Evolutionary conservation across 2,888 invertebrate species (phyloP), one percentile per base, ranked within the genome.

Genomic region (Sipunculus nudus): DNA sequence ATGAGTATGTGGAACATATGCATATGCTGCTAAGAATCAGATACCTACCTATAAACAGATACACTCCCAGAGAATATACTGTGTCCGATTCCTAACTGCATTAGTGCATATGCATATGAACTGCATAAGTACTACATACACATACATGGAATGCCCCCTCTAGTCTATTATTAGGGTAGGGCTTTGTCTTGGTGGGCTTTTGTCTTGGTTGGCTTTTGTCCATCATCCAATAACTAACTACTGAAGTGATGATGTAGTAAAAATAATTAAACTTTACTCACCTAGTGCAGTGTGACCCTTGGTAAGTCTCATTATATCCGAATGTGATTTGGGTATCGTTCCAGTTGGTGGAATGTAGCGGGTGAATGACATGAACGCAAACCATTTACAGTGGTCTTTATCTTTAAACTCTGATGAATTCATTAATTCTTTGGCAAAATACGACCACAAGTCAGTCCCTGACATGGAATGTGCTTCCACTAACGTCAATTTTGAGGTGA

Each of bases 361-460:
- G 0, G 95, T 94, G 81, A 93, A 94, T 0, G 93, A 92, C 69
- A 96, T 87, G 78, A 96, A 95, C 0, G 91, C 94, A 59, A 96
- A 86, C 86, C 92, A 96, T 83, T 96, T 97, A 69, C 90, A 87
- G 40, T 67, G 58, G 25, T 76, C 74, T 70, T 89, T 88, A 66
- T 88, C 87, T 0, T 58, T 38, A 53, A 78, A 75, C 54, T 70
- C 61, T 13, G 61, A 28, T 32, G 76, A 90, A 56, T 89, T 87
- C 88, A 94, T 90, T 45, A 96, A 85, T 84, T 96, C 95, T 68
- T 91, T 87, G 1, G 92, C 96, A 80, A 94, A 89, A 78, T 89
- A 85, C 71, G 89, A 88, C 96, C 96, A 97, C 49, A 96, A 83
- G 68, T 92, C 90, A 48, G 90, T 87, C 77, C 92, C 91, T 70